Evolutionary conservation across 2,797 vertebrate genomes (phyloP).

Genomic region (Coregonus sp.): DNA sequence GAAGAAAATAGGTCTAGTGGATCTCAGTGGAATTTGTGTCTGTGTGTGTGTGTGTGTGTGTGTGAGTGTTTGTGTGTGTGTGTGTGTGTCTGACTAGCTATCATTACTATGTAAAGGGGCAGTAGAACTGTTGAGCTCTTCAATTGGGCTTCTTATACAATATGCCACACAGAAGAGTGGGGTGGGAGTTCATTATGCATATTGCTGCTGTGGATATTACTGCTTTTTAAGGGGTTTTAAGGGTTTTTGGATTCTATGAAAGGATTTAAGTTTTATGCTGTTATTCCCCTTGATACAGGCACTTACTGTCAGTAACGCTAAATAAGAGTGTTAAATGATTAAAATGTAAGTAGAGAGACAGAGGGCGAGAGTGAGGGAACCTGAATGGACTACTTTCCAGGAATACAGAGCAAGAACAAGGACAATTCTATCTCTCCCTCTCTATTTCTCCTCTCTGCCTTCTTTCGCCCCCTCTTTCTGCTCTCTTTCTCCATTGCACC

Average conservation of each 20-base stretch:
- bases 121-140: neutral
- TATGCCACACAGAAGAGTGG: neutral
- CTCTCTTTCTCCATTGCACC: neutral
- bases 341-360: neutral
- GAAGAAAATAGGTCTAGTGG: neutral
- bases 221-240: neutral
- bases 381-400: constrained; percentile 14
- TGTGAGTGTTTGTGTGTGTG: no score
- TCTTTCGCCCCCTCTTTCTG: neutral
- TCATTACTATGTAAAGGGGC: neutral
- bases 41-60: neutral
- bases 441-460: constrained; percentile 1
- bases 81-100: neutral
- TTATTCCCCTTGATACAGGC: neutral
- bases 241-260: neutral
- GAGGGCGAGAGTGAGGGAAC: neutral
- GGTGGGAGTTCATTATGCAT: neutral
- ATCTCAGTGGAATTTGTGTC: neutral
- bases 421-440: neutral
- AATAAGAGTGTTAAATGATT: neutral
- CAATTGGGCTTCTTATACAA: neutral
- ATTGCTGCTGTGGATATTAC: neutral
- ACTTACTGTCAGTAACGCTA: neutral
- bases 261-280: neutral
- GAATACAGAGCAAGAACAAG: no score